Evolutionary conservation across 2,113 vertebrate species (phyloP).

Genomic region (Rhinoderma darwinii): DNA sequence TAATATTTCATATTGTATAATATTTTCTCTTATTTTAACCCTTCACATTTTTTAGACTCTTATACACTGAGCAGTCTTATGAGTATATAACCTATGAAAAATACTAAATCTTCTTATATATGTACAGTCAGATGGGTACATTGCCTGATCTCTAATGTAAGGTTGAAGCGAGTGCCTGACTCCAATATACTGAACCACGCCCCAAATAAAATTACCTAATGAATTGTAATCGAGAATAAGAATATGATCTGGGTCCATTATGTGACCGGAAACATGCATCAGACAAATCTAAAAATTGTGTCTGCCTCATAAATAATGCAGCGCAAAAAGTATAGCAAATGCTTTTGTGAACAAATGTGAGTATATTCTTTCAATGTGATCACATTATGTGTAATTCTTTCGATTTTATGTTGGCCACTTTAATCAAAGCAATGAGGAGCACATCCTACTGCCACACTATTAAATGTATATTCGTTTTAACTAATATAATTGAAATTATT

Average conservation of each 20-base stretch:
- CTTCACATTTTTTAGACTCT: neutral
- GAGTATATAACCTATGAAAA: neutral
- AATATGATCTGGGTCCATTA: neutral
- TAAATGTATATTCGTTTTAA: too few relatives aligned
- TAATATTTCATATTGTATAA: too few relatives aligned
- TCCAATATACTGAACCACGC: neutral
- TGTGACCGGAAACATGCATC: neutral
- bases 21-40: neutral
- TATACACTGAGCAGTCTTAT: neutral
- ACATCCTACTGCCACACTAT: too few relatives aligned
- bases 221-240: neutral
- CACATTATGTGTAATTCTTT: neutral
- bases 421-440: neutral
- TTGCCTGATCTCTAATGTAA: neutral
- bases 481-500: too few relatives aligned
- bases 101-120: neutral
- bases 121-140: neutral
- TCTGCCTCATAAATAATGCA: conserved; percentile 21
- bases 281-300: neutral
- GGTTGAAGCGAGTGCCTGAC: neutral
- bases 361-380: neutral
- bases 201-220: conserved; percentile 8
- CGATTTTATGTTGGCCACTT: neutral
- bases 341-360: neutral
- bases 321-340: neutral